Base-by-base conservation (phyloP, 1,140 invertebrate genomes). In the Diachasma alloeum region DNA sequence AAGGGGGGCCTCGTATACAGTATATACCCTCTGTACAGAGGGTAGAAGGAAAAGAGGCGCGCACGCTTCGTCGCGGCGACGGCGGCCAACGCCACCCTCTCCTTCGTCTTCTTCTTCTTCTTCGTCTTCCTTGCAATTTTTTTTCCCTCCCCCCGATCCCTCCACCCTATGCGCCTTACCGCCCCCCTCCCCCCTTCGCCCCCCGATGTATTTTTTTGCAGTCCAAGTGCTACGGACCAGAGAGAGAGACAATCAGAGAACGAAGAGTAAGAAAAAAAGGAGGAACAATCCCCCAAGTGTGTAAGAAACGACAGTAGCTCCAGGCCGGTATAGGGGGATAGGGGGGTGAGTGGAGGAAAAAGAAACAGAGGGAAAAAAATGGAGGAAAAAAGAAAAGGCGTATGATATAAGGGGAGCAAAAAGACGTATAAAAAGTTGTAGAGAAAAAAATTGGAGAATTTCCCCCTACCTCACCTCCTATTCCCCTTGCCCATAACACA, bases 31-130 rank as follows among this genome's bases (percentile, higher is more conserved):
- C 26, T 19, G 66, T 63, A 63, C 59, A 63, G 48, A 63, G 59
- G 24, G 66, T 68, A 37, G 66, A 63, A 37, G 81, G 44, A 88
- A 87, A 86, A 88, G 86, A 88, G 86, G 82, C 88, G 87, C 88
- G 88, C 87, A 88, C 87, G 87, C 87, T 88, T 89, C 86, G 85
- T 84, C 83, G 83, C 81, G 76, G 77, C 85, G 82, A 81, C 69
- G 36, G 31, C 36, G 66, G 66, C 66, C 36, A 39, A 39, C 66
- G 84, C 81, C 85, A 84, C 83, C 83, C 82, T 83, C 84, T 81
- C 66, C 85, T 78, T 78, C 83, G 59, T 79, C 81, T 76, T 80
- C 81, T 75, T 81, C 82, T 79, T 81, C 80, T 74, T 79, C 81
- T 76, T 80, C 81, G 73, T 81, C 82, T 79, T 81, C 80, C 71